phyloP scores from a whole-genome alignment of 37 sponge, comb jelly and placozoan species.

The Haliclona indistincta region DNA sequence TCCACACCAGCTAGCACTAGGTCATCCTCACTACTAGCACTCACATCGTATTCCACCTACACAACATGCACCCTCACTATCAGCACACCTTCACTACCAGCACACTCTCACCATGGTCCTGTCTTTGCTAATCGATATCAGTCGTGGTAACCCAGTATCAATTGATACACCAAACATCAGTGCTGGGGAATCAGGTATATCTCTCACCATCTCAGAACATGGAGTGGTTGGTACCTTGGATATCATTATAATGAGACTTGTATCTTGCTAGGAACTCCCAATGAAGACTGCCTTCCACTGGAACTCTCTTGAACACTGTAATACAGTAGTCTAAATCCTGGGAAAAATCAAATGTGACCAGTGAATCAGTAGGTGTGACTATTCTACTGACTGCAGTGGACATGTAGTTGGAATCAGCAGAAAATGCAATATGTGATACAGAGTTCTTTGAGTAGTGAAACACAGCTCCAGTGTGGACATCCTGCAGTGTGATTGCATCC shows the following conservation, averaged over 20 bases:
- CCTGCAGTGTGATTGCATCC: conserved; percentile 77
- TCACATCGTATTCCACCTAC: conserved; percentile 93
- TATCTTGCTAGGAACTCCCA: conserved; percentile 86
- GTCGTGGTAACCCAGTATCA: conserved; percentile 67
- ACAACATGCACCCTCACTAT: not conserved
- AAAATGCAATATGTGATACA: conserved; percentile 89
- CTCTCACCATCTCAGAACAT: not conserved
- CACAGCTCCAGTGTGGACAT: conserved; percentile 49
- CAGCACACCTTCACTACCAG: not conserved
- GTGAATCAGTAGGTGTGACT: not conserved
- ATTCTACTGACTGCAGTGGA: conserved; percentile 86
- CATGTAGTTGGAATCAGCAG: conserved; percentile 87
- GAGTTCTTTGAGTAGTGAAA: conserved; percentile 81
- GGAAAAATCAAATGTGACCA: not conserved
- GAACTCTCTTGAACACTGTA: conserved; percentile 67
- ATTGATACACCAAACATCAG: conserved; percentile 78
- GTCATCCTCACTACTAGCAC: conserved; percentile 72
- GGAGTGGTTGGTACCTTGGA: conserved; percentile 52
- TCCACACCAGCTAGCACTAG: conserved; percentile 65
- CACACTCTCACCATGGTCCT: conserved; percentile 58
- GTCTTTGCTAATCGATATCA: conserved; percentile 84
- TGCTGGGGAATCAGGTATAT: conserved; percentile 18
- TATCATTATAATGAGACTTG: conserved; percentile 87
- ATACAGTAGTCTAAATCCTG: conserved; percentile 85
- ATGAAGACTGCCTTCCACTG: conserved; percentile 11